Evolutionary conservation across 1,140 invertebrate genomes (phyloP).

Genomic region (Maniola jurtina): DNA sequence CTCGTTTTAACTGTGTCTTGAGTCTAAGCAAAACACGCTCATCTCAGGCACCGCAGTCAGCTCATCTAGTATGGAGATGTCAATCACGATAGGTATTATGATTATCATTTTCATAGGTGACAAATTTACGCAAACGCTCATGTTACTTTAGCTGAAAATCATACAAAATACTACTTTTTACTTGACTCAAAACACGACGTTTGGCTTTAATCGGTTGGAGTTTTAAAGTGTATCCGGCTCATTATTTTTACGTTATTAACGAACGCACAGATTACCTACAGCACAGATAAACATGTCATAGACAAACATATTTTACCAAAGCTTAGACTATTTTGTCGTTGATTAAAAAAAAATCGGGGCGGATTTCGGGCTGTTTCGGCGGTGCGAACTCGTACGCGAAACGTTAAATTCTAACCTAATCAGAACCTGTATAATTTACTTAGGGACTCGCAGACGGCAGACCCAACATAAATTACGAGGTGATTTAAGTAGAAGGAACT

Average conservation of each 20-base stretch:
- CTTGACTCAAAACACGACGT: no score
- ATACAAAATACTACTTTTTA: no score
- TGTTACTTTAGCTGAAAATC: no score
- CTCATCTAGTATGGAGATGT: no score
- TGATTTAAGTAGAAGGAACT: slow-evolving; percentile 78
- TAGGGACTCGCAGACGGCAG: slow-evolving; percentile 48
- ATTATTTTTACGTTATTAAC: background rate
- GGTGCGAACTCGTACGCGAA: slow-evolving; percentile 60
- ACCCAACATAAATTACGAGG: slow-evolving; percentile 78
- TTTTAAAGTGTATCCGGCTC: no score
- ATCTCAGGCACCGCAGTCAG: no score
- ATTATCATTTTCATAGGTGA: no score
- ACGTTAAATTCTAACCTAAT: slow-evolving; percentile 73
- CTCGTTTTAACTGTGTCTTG: no score
- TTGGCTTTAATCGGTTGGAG: no score
- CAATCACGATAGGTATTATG: no score
- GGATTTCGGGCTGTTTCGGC: slow-evolving; percentile 58
- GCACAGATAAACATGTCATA: slow-evolving; percentile 22
- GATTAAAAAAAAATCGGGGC: slow-evolving; percentile 47
- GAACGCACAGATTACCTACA: slow-evolving; percentile 23
- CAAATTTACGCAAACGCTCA: no score
- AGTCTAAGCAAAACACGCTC: no score
- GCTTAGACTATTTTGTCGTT: slow-evolving; percentile 24
- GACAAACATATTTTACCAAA: slow-evolving; percentile 24
- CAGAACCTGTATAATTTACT: slow-evolving; percentile 80